Evolutionary conservation across 2,797 vertebrate species (phyloP).

Genomic region (Benthosema pterotum): DNA sequence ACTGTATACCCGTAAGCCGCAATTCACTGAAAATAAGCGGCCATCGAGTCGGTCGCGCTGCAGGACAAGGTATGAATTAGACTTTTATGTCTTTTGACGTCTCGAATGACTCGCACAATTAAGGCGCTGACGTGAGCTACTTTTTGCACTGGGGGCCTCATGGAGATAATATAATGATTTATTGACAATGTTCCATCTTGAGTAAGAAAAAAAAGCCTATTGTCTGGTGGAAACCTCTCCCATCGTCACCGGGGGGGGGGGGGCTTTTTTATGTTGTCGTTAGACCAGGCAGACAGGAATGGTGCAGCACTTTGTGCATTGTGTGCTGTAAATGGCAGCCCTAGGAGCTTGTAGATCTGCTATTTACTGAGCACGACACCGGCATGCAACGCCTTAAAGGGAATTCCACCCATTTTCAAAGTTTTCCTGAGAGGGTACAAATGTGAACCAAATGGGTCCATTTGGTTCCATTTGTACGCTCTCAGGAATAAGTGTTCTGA

Average conservation of each 20-base stretch:
- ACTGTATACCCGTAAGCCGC: no score
- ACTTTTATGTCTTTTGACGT: background rate
- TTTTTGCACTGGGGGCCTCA: background rate
- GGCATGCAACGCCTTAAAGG: no score
- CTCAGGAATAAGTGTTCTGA: conserved; percentile 70
- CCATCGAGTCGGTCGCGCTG: no score
- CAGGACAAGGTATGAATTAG: no score
- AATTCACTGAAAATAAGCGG: no score
- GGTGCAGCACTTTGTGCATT: conserved; percentile 47
- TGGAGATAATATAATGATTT: background rate
- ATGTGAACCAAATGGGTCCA: no score
- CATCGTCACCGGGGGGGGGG: conserved; percentile 34
- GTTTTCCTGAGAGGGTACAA: no score
- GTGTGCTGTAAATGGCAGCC: no score
- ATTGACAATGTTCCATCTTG: conserved; percentile 16
- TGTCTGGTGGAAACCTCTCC: conserved; percentile 34
- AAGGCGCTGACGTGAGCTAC: conserved; percentile 1
- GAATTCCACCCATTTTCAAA: no score
- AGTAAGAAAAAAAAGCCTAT: conserved; percentile 21
- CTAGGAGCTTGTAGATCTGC: no score
- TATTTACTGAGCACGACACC: no score
- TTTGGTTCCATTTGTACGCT: no score
- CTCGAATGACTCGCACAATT: background rate
- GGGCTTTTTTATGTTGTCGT: conserved; percentile 38
- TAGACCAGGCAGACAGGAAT: conserved; percentile 60